Evolutionary conservation across 2,797 vertebrate species (phyloP).

Genomic region (Silurus aristotelis): DNA sequence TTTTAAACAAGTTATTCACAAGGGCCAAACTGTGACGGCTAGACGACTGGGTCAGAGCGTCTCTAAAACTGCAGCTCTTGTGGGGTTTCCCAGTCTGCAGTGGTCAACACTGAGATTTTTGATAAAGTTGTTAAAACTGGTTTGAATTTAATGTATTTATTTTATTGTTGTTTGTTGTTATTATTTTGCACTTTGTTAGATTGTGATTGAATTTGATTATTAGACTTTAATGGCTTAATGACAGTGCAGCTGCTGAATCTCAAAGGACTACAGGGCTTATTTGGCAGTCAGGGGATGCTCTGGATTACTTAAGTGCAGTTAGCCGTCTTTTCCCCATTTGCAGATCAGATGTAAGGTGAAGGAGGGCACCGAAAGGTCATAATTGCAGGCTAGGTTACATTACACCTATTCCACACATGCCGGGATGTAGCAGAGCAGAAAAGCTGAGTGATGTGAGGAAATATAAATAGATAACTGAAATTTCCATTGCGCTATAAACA

Average conservation of each 20-base stretch:
- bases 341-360: background rate
- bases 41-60: too few relatives aligned
- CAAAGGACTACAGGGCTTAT: background rate
- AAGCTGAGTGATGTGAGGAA: background rate
- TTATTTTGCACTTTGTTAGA: too few relatives aligned
- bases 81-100: too few relatives aligned
- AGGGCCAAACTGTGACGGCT: too few relatives aligned
- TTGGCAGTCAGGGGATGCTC: too few relatives aligned
- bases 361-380: background rate
- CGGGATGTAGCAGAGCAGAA: background rate
- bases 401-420: slow-evolving; percentile 21
- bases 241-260: background rate
- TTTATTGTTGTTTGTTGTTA: too few relatives aligned
- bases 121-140: too few relatives aligned
- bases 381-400: slow-evolving; percentile 18
- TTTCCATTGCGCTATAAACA: background rate
- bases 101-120: too few relatives aligned
- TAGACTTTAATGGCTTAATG: background rate
- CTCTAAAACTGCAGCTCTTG: too few relatives aligned
- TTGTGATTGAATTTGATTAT: background rate
- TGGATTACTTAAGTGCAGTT: background rate
- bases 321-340: background rate
- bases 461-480: slow-evolving; percentile 28
- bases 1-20: background rate
- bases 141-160: too few relatives aligned